Evolutionary conservation across 2,797 vertebrate species (phyloP).

Genomic region (Manis javanica): DNA sequence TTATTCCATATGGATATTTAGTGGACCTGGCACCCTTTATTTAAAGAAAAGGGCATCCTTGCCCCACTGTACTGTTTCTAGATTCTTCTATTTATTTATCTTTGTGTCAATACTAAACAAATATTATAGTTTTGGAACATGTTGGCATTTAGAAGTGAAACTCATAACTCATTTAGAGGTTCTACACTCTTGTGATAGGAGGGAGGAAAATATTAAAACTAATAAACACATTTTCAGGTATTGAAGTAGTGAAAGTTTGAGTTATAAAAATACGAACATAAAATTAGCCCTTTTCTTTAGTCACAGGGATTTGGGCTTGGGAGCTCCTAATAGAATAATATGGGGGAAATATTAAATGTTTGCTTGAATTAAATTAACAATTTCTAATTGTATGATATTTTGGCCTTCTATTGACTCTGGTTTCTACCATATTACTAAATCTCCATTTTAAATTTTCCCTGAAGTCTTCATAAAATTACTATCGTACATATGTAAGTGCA

Average conservation of each 20-base stretch:
- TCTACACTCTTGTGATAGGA: background rate
- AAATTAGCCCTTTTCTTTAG: slow-evolving; percentile 16
- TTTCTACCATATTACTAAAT: slow-evolving; percentile 38
- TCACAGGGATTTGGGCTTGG: background rate
- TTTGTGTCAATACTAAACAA: background rate
- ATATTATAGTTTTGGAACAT: background rate
- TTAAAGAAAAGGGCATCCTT: background rate
- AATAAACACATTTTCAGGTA: background rate
- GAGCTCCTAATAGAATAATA: background rate
- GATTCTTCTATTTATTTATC: background rate
- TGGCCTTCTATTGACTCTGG: slow-evolving; percentile 49
- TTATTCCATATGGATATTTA: background rate
- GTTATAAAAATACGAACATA: background rate
- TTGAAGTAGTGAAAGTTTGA: background rate
- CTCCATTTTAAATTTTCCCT: background rate
- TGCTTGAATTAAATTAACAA: background rate
- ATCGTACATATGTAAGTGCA: background rate
- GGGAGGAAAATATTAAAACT: background rate
- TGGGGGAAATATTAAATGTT: background rate
- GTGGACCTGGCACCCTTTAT: background rate
- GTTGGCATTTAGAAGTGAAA: background rate
- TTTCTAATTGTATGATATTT: slow-evolving; percentile 28
- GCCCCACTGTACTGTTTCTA: background rate
- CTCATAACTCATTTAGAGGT: background rate
- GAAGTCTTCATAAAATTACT: slow-evolving; percentile 29